Conservation (phyloP, 1,140 invertebrate species). For the Eupristina koningsbergeri region DNA sequence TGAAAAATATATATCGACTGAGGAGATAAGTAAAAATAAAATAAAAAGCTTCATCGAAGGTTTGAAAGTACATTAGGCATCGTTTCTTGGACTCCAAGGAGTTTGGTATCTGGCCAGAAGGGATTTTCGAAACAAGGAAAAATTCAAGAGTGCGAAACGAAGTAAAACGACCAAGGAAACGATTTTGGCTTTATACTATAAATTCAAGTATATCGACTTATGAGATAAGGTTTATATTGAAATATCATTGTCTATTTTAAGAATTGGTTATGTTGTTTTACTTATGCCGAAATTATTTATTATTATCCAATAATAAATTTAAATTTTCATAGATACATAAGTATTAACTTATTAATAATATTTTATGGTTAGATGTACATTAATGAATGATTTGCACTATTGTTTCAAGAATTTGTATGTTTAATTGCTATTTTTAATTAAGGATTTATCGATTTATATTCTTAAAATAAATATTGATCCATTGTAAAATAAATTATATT, state of each 20-base stretch:
- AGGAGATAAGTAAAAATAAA: conserved; percentile 2
- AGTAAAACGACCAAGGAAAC: background rate
- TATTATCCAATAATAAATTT: too few relatives aligned
- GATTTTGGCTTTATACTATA: background rate
- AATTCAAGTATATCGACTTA: background rate
- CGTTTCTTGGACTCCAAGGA: conserved; percentile 20
- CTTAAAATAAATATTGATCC: too few relatives aligned
- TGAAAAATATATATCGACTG: background rate
- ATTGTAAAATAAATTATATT: too few relatives aligned
- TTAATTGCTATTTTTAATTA: too few relatives aligned
- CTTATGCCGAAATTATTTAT: background rate
- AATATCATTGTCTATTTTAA: background rate
- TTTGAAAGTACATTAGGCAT: conserved; percentile 43
- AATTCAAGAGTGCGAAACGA: background rate
- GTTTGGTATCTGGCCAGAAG: conserved; percentile 8
- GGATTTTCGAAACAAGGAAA: background rate
- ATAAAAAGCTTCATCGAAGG: conserved; percentile 26
- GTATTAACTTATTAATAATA: too few relatives aligned
- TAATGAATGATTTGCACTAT: too few relatives aligned
- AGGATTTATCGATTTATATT: too few relatives aligned
- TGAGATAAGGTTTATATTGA: background rate
- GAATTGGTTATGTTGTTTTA: background rate
- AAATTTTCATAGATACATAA: too few relatives aligned
- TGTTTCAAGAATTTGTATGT: too few relatives aligned
- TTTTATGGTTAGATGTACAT: too few relatives aligned